Conservation (phyloP, 2,888 invertebrate genomes). For the Mythimna pallens region DNA sequence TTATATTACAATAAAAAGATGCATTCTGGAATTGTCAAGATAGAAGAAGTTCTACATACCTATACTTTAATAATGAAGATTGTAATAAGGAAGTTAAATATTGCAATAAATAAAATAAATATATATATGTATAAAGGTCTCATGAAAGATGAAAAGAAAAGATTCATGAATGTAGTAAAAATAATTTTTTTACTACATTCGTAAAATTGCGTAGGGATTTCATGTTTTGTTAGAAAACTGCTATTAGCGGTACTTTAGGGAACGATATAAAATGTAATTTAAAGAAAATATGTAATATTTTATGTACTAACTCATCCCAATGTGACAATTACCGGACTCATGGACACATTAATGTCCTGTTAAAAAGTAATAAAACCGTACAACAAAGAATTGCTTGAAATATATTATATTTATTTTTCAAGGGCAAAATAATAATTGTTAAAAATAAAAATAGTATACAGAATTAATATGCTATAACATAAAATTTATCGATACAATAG, state of each 20-base stretch:
- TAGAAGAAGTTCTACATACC: not conserved
- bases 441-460: not conserved
- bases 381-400: slow-evolving; percentile 27
- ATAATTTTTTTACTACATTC: not conserved
- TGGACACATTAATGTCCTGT: slow-evolving; percentile 46
- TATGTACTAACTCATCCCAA: slow-evolving; percentile 42
- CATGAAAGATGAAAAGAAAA: slow-evolving; percentile 12
- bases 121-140: not conserved
- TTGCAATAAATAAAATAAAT: not conserved
- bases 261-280: slow-evolving; percentile 18
- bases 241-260: slow-evolving; percentile 18
- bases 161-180: not conserved
- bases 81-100: not conserved
- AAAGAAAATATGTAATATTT: slow-evolving; percentile 18
- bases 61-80: not conserved
- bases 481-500: not conserved
- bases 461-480: not conserved
- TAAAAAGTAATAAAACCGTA: slow-evolving; percentile 29
- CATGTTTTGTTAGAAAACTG: not conserved
- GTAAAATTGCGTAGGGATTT: not conserved
- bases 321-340: slow-evolving; percentile 50
- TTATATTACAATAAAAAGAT: too few relatives aligned
- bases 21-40: not conserved
- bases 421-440: not conserved
- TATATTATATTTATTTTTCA: slow-evolving; percentile 11